Evolutionary conservation across 2,888 invertebrate genomes (phyloP), one percentile per base, ranked within the genome.

Genomic region (Brachylomia viminalis): DNA sequence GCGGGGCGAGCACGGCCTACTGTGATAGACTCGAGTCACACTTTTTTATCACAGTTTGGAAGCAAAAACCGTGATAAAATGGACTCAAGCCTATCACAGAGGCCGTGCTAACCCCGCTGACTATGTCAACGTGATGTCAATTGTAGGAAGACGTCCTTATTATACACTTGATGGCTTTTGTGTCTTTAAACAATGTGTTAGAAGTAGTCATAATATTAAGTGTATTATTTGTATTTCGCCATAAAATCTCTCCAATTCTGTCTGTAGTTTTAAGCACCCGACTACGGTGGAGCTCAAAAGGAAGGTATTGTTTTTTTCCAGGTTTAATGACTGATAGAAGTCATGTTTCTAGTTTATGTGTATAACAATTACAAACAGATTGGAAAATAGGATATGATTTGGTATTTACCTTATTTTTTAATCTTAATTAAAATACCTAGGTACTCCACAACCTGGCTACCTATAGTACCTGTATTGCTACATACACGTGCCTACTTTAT

Each of bases 101-200:
- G n/a, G n/a, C n/a, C n/a, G n/a, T n/a, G n/a, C n/a, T n/a, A n/a
- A 11, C 1, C 23, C 4, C 30, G 47, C 33, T 45, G 20, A 42
- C n/a, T 74, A 47, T 56, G 7, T 7, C 38, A 6, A 77, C 62
- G 75, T 80, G 81, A 80, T 56, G 3, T 74, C 47, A 56, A 79
- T 54, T 80, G 54, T 58, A 30, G 27, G 7, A 13, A 65, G 66
- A 47, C 20, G 1, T 38, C 17, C 8, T 3, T 52, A 23, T 15
- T 42, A 27, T 30, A 5, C 17, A 70, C 27, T 49, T 49, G 47
- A 17, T 0, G 27, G n/a, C 5, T 64, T 27, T 45, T 47, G 27
- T 45, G 10, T 30, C 58, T 58, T 30, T 17, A 23, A n/a, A 52
- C 11, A n/a, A 47, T 15, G 15, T 15, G 45, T 47, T 47, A 47